Base-by-base conservation (phyloP, 2,113 vertebrate genomes). In the Dendropsophus ebraccatus region DNA sequence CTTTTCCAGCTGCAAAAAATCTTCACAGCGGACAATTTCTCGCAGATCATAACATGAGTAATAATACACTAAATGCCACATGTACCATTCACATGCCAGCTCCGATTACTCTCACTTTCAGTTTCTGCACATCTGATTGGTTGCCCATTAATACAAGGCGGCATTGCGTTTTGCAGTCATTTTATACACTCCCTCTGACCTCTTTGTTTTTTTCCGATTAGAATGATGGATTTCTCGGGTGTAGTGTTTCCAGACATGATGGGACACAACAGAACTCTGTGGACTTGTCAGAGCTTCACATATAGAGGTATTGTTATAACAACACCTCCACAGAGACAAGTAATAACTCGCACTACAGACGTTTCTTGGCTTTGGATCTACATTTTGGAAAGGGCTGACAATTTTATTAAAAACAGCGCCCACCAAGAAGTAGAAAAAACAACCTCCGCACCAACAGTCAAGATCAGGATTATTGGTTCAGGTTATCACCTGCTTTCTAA, bases 1-100 rank as follows among this genome's bases (percentile, higher is more conserved):
- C 73, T 91, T 95, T 56, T 90, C 94, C 83, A 99, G 95, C 77
- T 97, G 95, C 0, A 97, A 95, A 92, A 97, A 98, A 79, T 98
- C 96, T 90, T 98, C 96, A 0, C 98, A 96, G 89, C 96, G 95
- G 60, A 96, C 94, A 87, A 98, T 70, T 41, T 70, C 32, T 70
- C 67, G 35, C 30, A 69, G 16, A n/a, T 17, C 16, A 65, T 19
- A 32, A 17, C 30, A 70, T 9, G 67, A 41, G 67, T 23, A 41
- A 41, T 70, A 37, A 41, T 11, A 21, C 67, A 37, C 67, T 37
- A 70, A 6, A 41, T 70, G 19, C 35, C 32, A 70, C 67, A 23
- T 41, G 67, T 41, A 49, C 41, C 5, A 74, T 16, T 74, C 23
- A 47, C 41, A 25, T 73, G 70, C 41, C 72, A 47, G 12, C 72